phyloP scores from a whole-genome alignment of 2,113 vertebrate genomes.

The Muntiacus reevesi region DNA sequence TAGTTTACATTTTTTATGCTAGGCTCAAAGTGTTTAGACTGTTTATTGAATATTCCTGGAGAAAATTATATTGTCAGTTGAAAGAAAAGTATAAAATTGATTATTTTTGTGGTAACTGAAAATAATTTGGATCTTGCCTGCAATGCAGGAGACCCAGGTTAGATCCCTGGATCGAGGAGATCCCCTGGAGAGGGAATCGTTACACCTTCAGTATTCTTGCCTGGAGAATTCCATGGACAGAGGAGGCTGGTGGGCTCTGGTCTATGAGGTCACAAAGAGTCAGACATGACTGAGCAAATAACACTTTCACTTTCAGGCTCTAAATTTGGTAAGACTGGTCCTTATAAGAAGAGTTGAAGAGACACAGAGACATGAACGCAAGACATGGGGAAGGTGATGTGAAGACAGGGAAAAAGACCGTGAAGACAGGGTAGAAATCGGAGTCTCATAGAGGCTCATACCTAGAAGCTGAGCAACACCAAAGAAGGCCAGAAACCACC shows the following conservation, averaged over 20 bases:
- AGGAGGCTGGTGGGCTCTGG: background rate
- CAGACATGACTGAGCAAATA: background rate
- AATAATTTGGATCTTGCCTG: background rate
- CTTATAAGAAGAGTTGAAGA: background rate
- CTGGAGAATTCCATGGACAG: background rate
- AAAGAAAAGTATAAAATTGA: background rate
- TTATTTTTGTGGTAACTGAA: background rate
- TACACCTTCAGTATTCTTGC: background rate
- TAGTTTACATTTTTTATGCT: background rate
- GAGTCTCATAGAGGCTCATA: background rate
- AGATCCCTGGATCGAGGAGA: background rate
- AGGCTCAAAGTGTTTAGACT: background rate
- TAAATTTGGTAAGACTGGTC: background rate
- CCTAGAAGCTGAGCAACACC: background rate
- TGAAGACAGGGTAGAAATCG: background rate
- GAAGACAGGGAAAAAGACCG: background rate
- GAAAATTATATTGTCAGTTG: background rate
- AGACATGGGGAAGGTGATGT: rapidly evolving
- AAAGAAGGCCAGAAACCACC: background rate
- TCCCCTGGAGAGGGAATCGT: background rate
- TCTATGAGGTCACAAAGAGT: background rate
- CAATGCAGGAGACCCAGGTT: background rate
- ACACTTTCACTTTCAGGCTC: background rate
- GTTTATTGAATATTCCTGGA: background rate
- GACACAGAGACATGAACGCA: background rate